Evolutionary conservation across 2,113 vertebrate species (phyloP).

Genomic region (Leucopsar rothschildi): DNA sequence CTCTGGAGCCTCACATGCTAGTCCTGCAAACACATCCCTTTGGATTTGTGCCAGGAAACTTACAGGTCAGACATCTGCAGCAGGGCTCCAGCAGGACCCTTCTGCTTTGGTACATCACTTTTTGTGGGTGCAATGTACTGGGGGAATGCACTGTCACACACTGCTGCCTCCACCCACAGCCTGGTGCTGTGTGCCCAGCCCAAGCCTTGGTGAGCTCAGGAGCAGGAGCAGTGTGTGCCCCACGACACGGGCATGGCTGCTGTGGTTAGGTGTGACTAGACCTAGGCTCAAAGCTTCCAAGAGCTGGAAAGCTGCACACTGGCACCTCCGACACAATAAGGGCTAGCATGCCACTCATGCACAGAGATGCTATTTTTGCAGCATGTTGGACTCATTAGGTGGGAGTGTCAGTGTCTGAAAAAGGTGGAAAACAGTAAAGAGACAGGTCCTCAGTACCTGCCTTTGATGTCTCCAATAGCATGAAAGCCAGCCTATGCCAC

Average conservation of each 20-base stretch:
- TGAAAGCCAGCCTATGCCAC: neutral
- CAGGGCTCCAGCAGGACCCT: neutral
- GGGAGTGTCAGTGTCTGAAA: neutral
- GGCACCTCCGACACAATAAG: rapidly evolving
- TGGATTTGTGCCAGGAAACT: neutral
- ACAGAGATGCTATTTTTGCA: neutral
- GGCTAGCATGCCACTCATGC: rapidly evolving
- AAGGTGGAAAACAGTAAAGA: neutral
- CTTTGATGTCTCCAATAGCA: neutral
- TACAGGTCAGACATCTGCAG: neutral
- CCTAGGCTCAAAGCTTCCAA: neutral
- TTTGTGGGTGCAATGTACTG: neutral
- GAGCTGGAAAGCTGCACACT: neutral
- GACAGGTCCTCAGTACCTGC: neutral
- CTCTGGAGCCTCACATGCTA: neutral
- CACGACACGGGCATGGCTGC: neutral
- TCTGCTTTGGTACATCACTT: neutral
- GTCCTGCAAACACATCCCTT: neutral
- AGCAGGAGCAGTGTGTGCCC: neutral
- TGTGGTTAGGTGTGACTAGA: neutral
- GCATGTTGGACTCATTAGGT: neutral
- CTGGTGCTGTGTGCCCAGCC: rapidly evolving
- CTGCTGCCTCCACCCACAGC: neutral
- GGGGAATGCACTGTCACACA: neutral
- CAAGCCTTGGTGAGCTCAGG: neutral